Base-by-base conservation (phyloP, 2,888 invertebrate genomes). In the Zele albiditarsus region DNA sequence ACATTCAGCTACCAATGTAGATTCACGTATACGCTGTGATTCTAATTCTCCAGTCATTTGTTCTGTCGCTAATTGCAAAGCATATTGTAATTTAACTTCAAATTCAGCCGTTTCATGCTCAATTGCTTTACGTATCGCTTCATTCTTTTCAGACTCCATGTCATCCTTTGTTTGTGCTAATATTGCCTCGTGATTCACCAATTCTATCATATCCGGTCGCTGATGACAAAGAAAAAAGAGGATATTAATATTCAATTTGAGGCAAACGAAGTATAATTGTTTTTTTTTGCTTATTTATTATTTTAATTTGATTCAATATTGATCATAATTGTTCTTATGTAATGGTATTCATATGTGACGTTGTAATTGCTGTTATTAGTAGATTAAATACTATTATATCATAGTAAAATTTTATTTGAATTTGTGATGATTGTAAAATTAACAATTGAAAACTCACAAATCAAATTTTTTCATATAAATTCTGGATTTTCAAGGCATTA, bases 111-210 rank as follows among this genome's bases (percentile, higher is more conserved):
- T 90, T 74, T 93, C 92, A 57, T 91, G 90, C 74, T 93, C 92
- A 0, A 94, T 87, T 0, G 91, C 91, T 71, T 88, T 86, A 28
- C 87, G 89, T 12, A 92, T 83, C 1, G 91, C 91, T 27, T 90
- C 89, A 74, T 92, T 92, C 77, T 91, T 92, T 80, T 94, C 93
- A 63, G 90, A 88, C 80, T 93, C 92, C 28, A 93, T 91, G 74
- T 94, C 93, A 80, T 94, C 93, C 73, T 93, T 93, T 38, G 94
- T 91, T 85, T 94, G 94, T 79, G 92, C 91, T 28, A 95, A 87
- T 58, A 94, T 92, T 0, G 93, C 91, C 81, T 94, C 94, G 84
- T 94, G 94, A 77, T 91, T 93, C 3, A 90, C 87, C 46, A 94
- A 89, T 82, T 93, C 93, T 81, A 93, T 93, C 78, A 92, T 90